A percentile compares a stretch with the other conserved stretches of the same genome.
phyloP scores from a whole-genome alignment of 2,797 vertebrate genomes.

The Hirundo rustica region DNA sequence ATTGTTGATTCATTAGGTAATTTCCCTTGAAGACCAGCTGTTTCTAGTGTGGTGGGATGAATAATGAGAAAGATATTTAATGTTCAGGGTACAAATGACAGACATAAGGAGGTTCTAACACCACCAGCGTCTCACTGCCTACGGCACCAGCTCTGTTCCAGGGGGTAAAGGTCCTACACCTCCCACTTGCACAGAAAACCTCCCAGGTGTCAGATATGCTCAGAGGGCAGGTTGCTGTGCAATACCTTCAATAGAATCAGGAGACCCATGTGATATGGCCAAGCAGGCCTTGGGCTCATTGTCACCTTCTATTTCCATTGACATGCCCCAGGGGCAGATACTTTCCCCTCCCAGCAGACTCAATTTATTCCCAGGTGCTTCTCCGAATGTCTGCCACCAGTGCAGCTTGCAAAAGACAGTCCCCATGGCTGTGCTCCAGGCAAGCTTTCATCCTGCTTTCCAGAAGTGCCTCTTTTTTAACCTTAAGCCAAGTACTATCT shows the following conservation, averaged over 20 bases:
- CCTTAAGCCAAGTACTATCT: conserved; percentile 46
- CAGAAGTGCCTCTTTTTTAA: conserved; percentile 74
- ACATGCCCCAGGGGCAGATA: conserved; percentile 80
- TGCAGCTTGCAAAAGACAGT: background rate
- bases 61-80: conserved; percentile 79
- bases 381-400: conserved; percentile 10
- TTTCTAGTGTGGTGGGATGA: conserved; percentile 85
- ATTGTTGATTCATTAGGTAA: conserved; percentile 85
- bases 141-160: conserved; percentile 71
- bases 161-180: conserved; percentile 75
- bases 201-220: conserved; percentile 74
- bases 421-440: conserved; percentile 55
- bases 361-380: conserved; percentile 75
- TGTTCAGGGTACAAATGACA: conserved; percentile 59
- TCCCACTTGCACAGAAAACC: conserved; percentile 75
- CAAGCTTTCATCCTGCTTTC: conserved; percentile 74
- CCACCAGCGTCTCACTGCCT: conserved; percentile 64
- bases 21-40: conserved; percentile 93
- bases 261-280: conserved; percentile 62
- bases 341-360: conserved; percentile 56
- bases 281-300: conserved; percentile 69
- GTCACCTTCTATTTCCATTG: conserved; percentile 74
- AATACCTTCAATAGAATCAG: conserved; percentile 71
- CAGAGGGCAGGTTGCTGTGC: conserved; percentile 65
- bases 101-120: conserved; percentile 44